Conservation (phyloP, 53 echinoderm and acorn worm species). For the Pentamera pediparva region DNA sequence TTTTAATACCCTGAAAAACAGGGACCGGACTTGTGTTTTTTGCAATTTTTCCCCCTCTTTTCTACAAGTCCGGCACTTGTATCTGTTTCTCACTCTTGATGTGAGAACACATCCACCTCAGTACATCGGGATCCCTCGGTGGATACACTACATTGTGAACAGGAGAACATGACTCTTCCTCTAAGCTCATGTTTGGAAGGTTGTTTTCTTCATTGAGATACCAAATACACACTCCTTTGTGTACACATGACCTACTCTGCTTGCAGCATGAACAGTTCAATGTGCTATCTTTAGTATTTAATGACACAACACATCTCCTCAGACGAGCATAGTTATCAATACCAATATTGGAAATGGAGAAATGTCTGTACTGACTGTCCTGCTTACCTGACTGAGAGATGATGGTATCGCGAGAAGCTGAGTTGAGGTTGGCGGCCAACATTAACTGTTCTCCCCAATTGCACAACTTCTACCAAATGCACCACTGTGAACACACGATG, state of each 20-base stretch:
- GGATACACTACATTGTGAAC: background rate
- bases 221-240: constrained; percentile 15
- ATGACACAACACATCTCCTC: background rate
- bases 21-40: no score
- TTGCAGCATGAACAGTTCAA: background rate
- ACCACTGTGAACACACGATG: no score
- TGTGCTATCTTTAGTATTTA: background rate
- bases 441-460: no score
- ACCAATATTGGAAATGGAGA: background rate
- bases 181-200: background rate
- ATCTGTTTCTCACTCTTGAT: background rate
- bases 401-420: no score
- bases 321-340: background rate
- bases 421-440: no score
- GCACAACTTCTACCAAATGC: no score
- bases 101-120: background rate
- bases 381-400: background rate
- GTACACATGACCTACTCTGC: background rate
- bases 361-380: background rate
- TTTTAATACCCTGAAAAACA: no score
- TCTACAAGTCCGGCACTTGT: no score
- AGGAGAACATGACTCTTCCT: background rate
- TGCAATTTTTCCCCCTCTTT: no score
- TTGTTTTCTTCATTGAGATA: background rate
- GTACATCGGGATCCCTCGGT: background rate